phyloP scores from a whole-genome alignment of 2,113 vertebrate genomes.

The Leptodactylus fuscus region DNA sequence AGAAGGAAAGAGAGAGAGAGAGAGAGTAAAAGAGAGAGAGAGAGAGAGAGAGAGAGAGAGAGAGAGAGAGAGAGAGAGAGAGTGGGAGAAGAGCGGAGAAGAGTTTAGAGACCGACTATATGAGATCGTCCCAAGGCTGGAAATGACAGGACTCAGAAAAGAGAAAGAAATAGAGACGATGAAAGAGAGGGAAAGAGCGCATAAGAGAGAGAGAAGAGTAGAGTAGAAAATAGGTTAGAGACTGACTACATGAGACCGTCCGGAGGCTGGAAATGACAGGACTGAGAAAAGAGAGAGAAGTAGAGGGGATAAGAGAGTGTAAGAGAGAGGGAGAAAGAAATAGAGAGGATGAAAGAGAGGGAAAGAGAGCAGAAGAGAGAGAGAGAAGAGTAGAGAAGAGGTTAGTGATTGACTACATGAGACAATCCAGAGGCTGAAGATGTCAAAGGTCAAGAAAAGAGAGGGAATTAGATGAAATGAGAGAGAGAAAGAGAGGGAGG shows the following conservation, averaged over 20 bases:
- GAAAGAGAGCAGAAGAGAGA: too few relatives aligned
- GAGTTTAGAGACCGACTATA: background rate
- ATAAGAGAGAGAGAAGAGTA: background rate
- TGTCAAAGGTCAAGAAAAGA: background rate
- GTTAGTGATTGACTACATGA: background rate
- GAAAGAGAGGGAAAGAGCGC: too few relatives aligned
- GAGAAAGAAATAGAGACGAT: background rate
- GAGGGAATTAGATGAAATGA: background rate
- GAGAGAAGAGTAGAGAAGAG: conserved; percentile 17
- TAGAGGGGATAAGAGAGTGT: background rate
- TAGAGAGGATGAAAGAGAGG: background rate
- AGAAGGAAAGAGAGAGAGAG: background rate
- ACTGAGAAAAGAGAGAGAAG: background rate
- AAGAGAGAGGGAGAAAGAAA: background rate
- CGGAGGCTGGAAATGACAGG: background rate
- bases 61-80: background rate
- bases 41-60: background rate
- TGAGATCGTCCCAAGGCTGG: background rate
- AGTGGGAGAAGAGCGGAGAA: conserved; percentile 67
- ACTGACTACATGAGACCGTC: background rate
- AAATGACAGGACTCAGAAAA: background rate
- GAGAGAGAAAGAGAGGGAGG: background rate
- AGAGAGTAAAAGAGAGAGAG: background rate
- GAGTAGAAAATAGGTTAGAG: background rate
- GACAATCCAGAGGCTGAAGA: background rate